Base-by-base conservation (phyloP, 2,113 vertebrate species). In the Sphaerodactylus townsendi region DNA sequence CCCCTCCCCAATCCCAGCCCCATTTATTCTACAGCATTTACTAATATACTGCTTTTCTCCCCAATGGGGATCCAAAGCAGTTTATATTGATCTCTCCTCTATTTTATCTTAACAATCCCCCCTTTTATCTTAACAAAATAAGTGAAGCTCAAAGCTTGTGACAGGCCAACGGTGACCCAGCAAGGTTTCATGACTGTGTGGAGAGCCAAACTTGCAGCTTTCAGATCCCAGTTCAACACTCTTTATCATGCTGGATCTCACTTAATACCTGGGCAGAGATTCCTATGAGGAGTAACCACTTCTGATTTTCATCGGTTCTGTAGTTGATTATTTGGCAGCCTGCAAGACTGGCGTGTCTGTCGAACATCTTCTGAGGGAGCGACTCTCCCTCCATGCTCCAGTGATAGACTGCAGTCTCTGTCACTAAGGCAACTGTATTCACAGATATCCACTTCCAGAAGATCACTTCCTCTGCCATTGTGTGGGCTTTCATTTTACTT, bases 391-490 rank as follows among this genome's bases (percentile, higher is more conserved):
- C 98, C 97, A 98, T 98, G 95, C 96, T 97, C 98, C 98, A 98
- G 90, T 98, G 98, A 92, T 95, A 99, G 80, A 98, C 98, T 0
- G 98, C 96, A 0, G 96, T 96, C 87, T 98, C 98, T 0, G 97
- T 99, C 90, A 98, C 98, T 94, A 98, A 88, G 70, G 97, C 98
- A 41, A 98, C 96, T 1, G 97, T 98, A 93, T 98, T 98, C 46
- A 97, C 96, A 3, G 98, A 98, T 92, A 98, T 97, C 98, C 98
- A 98, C 84, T 98, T 99, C 98, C 98, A 99, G 93, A 99, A 99
- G 94, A 98, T 96, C 87, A 98, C 97, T 84, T 98, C 98, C 70
- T 99, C 98, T 0, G 97, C 94, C 97, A 98, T 98, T 1, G 96
- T 97, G 91, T 99, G 97, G 74, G 98, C 97, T 94, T 98, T 99